Base-by-base conservation (phyloP, 2,797 vertebrate species). In the Buphagus erythrorhynchus region DNA sequence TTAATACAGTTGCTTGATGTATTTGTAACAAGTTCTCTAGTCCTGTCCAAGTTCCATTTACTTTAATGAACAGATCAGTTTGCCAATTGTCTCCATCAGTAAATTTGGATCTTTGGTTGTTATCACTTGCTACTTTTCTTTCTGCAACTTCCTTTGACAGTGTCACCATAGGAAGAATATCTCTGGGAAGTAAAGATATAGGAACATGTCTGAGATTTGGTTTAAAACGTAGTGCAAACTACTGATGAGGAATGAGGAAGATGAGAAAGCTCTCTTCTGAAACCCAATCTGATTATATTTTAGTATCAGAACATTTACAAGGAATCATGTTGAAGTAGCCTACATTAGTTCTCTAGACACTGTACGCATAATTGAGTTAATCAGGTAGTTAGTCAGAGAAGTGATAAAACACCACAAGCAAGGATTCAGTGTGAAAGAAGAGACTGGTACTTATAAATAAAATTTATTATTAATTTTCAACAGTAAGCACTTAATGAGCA, bases 201-300 rank as follows among this genome's bases (percentile, higher is more conserved):
- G 85, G 69, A 95, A 87, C 16, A 20, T 13, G 46, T 58, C 25
- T 61, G 48, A 68, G 17, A 72, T 92, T 95, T 95, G 31, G 31
- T 94, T 95, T 95, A 86, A 94, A 94, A 92, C 75, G n/a, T 36
- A 85, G 74, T 18, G 67, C 80, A 80, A 85, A 59, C 24, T 49
- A 55, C 38, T 38, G 38, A 38, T 38, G 38, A 38, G 38, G 38
- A 38, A 38, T 38, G 38, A 38, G 38, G 38, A 38, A 38, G 16
- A 55, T 2, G 12, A 79, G 29, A 55, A 76, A 54, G 33, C n/a
- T 91, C 57, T 68, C 55, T 94, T 88, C 45, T 69, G 93, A 95
- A 91, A 73, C 15, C 16, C 36, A 55, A 26, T 11, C 55, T 73
- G 20, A 51, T 88, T 94, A 52, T 57, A 85, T 74, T 96, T 96